Percentiles rank a stretch among this genome's conserved stretches.
These are phyloP conservation scores for Hydrotaea diabolus DNA, from an alignment of 2,888 invertebrate species.

Conservation along the genomic window DNA sequence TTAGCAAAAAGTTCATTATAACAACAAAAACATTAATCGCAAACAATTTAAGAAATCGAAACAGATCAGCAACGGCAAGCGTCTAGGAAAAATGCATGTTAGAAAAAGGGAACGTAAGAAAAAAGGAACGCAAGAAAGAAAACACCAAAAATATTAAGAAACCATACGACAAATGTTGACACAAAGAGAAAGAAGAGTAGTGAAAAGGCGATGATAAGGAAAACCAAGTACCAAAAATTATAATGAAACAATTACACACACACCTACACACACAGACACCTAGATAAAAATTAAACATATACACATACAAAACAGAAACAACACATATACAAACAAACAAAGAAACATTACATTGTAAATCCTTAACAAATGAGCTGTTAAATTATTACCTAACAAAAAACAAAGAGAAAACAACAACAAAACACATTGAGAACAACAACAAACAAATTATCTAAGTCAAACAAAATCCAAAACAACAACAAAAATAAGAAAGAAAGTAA, in stretches of 20 bases:
- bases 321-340: constrained; percentile 40
- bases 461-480: constrained; percentile 2
- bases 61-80: not conserved
- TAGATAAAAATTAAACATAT: not conserved
- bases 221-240: constrained; percentile 63
- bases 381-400: constrained; percentile 43
- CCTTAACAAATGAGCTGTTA: constrained; percentile 60
- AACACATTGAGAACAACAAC: constrained; percentile 26
- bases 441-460: constrained; percentile 62
- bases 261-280: constrained; percentile 29
- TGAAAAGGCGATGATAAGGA: constrained; percentile 14
- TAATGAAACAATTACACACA: constrained; percentile 45
- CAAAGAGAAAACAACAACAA: too few species aligned
- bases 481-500: constrained; percentile 45
- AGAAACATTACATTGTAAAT: constrained; percentile 19
- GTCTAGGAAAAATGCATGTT: constrained; percentile 8
- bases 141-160: constrained; percentile 54
- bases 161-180: constrained; percentile 34
- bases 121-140: constrained; percentile 7
- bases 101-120: too few species aligned
- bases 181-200: not conserved
- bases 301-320: constrained; percentile 51
- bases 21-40: constrained; percentile 64
- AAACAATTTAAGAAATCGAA: constrained; percentile 62
- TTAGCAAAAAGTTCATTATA: constrained; percentile 72